Evolutionary conservation across 2,888 invertebrate species (phyloP), one percentile per base, ranked within the genome.

Genomic region (Pimpla rufipes): DNA sequence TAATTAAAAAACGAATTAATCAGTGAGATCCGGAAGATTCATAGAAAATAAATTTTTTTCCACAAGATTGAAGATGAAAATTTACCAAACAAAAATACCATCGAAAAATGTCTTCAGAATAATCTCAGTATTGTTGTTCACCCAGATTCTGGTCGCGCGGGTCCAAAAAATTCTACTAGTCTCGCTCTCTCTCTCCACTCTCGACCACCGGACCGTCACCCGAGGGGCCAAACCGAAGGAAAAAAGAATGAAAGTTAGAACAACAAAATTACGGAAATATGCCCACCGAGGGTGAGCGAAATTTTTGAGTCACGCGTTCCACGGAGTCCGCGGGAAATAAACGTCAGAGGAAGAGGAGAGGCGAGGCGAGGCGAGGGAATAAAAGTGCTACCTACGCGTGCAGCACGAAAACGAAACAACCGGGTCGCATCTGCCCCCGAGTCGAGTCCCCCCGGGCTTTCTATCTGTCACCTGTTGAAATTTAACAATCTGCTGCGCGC

Each of bases 381-480:
- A 35, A 68, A 71, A 73, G 71, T 64, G 78, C 71, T 79, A 79
- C 68, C 37, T 76, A 66, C 59, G 73, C 78, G 79, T 55, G 71
- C 45, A 77, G 67, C 64, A 71, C 77, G 70, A 68, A 84, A 81
- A 80, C 62, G 76, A 84, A 80, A 70, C 68, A 80, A 85, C 81
- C 80, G 87, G 80, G 84, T 87, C 87, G 88, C 91, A 90, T 90
- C 90, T 91, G 90, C 88, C 85, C 88, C 80, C 82, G 70, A 75
- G 68, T 80, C 45, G 64, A 70, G 76, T 29, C 29, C 29, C 29
- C 85, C 83, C 86, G 86, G 81, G 84, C 74, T 79, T 81, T 84
- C 90, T 91, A 92, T 92, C 91, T 91, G 92, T 92, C 92, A 92
- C 92, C 92, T 92, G 92, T 92, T 92, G 90, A 89, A 91, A 92